A percentile compares a stretch with the other conserved stretches of the same genome.
These are phyloP conservation scores for Gambusia yucatana DNA, from an alignment of 2,797 vertebrate genomes.

Conservation along the genomic window DNA sequence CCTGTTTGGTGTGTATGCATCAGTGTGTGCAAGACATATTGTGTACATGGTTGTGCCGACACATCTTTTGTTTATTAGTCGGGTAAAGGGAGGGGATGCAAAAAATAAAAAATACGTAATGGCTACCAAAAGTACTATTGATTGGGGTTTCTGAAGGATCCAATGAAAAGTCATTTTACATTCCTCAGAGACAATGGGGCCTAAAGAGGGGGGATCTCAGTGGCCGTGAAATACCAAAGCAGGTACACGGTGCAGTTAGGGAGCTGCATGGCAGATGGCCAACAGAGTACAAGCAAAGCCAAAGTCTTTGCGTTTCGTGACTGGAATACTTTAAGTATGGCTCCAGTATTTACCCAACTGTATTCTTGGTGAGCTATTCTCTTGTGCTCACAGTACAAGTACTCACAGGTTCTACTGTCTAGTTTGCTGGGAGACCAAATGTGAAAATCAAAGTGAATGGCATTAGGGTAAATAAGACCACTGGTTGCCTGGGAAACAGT, in stretches of 20 bases:
- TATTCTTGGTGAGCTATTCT: conserved; percentile 42
- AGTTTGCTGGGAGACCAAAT: conserved; percentile 77
- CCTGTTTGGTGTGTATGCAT: conserved; percentile 65
- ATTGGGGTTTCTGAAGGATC: conserved; percentile 74
- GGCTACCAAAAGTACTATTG: conserved; percentile 59
- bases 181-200: conserved; percentile 79
- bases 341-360: conserved; percentile 33
- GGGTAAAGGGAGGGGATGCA: background rate
- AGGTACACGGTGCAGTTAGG: conserved; percentile 70
- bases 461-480: conserved; percentile 87
- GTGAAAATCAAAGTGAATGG: conserved; percentile 88
- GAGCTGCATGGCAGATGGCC: conserved; percentile 67
- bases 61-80: conserved; percentile 65
- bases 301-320: conserved; percentile 51
- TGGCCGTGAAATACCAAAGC: conserved; percentile 70
- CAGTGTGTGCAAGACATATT: conserved; percentile 41
- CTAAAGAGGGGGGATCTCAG: conserved; percentile 59
- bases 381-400: conserved; percentile 55
- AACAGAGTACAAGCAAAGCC: conserved; percentile 52
- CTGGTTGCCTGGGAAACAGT: conserved; percentile 85
- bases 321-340: conserved; percentile 40
- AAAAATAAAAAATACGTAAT: background rate
- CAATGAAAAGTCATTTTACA: conserved; percentile 79
- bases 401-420: conserved; percentile 59
- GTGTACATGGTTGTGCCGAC: conserved; percentile 44